A percentile compares a stretch with the other conserved stretches of the same genome.
Evolutionary conservation across 1,140 invertebrate genomes (phyloP).

Genomic region (Forficula auricularia): DNA sequence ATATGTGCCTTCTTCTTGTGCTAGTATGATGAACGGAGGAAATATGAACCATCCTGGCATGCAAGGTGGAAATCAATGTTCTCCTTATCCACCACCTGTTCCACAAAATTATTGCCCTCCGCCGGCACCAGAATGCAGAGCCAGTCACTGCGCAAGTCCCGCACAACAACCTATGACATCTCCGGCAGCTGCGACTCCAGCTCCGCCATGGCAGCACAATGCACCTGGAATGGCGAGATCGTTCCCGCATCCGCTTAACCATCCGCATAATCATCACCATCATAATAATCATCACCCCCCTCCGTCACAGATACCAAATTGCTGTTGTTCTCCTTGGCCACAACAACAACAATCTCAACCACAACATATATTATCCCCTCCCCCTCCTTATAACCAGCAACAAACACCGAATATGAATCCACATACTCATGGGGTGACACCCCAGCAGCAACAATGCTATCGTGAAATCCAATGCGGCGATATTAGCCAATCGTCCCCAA

Average conservation of each 20-base stretch:
- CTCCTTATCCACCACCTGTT: too few species aligned
- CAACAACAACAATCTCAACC: conserved; percentile 15
- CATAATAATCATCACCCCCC: conserved; percentile 10
- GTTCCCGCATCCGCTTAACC: conserved; percentile 20
- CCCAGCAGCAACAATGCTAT: conserved; percentile 22
- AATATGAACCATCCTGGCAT: too few species aligned
- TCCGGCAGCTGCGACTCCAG: conserved; percentile 36
- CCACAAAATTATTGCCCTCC: too few species aligned
- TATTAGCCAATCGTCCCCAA: conserved; percentile 39
- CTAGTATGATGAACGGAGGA: too few species aligned
- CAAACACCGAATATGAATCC: conserved; percentile 16
- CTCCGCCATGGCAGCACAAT: conserved; percentile 31
- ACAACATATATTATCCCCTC: background rate
- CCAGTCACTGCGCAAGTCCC: conserved; percentile 5
- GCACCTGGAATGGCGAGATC: conserved; percentile 30
- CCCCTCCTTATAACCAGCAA: conserved; percentile 13
- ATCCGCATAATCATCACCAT: conserved; percentile 4
- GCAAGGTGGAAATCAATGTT: too few species aligned
- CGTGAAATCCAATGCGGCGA: conserved; percentile 45
- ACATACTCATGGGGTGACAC: conserved; percentile 25
- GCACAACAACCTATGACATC: conserved; percentile 35
- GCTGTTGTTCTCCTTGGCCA: conserved; percentile 13
- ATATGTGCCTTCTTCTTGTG: too few species aligned
- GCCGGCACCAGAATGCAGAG: too few species aligned
- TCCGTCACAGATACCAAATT: conserved; percentile 21